phyloP scores from a whole-genome alignment of 2,113 vertebrate genomes.

The Embiotoca jacksoni region DNA sequence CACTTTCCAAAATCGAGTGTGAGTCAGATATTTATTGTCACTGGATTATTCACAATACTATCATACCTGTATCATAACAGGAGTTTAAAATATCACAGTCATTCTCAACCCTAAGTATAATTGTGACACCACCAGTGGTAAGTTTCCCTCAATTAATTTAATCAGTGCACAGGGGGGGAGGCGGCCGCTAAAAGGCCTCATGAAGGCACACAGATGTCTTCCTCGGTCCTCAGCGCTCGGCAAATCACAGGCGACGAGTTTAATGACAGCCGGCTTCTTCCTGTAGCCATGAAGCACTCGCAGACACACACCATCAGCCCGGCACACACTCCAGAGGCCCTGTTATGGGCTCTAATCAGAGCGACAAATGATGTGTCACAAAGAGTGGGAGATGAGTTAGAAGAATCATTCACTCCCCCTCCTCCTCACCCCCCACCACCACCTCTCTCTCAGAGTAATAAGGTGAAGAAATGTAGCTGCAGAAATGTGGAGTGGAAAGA shows the following conservation, averaged over 20 bases:
- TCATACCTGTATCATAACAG: too few relatives aligned
- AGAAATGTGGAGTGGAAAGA: conserved; percentile 60
- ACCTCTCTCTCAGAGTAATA: conserved; percentile 50
- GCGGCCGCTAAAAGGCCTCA: not conserved
- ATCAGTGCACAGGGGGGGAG: not conserved
- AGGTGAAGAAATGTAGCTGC: conserved; percentile 63
- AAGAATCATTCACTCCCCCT: conserved; percentile 63
- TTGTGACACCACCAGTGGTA: too few relatives aligned
- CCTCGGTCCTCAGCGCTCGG: not conserved
- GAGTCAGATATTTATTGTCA: too few relatives aligned
- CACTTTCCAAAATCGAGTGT: too few relatives aligned
- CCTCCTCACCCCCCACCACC: not conserved
- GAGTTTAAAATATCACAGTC: too few relatives aligned
- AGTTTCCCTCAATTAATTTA: not conserved
- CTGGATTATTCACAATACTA: too few relatives aligned
- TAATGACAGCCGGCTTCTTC: conserved; percentile 47
- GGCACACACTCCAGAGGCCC: conserved; percentile 47
- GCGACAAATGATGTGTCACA: conserved; percentile 76
- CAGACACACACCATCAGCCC: conserved; percentile 46
- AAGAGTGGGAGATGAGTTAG: conserved; percentile 64
- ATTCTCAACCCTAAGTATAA: too few relatives aligned
- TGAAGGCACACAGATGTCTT: conserved; percentile 15
- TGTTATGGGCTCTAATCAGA: conserved; percentile 66
- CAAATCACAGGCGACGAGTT: conserved; percentile 22
- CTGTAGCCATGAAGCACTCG: conserved; percentile 37